A percentile compares a stretch with the other conserved stretches of the same genome.
phyloP scores from a whole-genome alignment of 23 tunicate genomes.

The Oikopleura albicans region DNA sequence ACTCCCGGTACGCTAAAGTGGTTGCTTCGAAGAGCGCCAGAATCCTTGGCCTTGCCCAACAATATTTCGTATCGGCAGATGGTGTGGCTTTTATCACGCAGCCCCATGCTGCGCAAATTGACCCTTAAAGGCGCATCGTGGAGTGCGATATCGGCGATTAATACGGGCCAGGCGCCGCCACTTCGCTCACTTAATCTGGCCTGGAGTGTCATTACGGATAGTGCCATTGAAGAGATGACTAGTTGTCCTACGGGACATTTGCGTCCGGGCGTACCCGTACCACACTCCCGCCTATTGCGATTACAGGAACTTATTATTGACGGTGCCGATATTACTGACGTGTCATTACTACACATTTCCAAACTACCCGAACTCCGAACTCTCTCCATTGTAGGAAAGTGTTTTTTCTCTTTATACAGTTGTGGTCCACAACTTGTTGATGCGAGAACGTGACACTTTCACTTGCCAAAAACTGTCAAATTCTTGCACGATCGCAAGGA shows the following conservation, averaged over 20 bases:
- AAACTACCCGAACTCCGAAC: conserved; percentile 6
- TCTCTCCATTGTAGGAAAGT: background rate
- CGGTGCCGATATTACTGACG: conserved; percentile 8
- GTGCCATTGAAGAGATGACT: conserved; percentile 9
- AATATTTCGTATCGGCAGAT: conserved; percentile 27
- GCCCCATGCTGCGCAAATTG: conserved; percentile 36
- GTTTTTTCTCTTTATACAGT: too few relatives aligned
- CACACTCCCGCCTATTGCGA: background rate
- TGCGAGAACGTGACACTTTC: too few relatives aligned
- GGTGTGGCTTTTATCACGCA: conserved; percentile 44
- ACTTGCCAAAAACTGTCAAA: too few relatives aligned
- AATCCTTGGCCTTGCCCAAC: background rate
- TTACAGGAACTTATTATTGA: background rate
- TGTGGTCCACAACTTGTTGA: too few relatives aligned
- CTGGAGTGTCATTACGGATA: conserved; percentile 8
- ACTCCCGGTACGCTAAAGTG: background rate
- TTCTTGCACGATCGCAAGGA: too few relatives aligned
- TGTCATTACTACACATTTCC: background rate
- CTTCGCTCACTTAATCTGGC: background rate
- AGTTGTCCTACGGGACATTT: conserved; percentile 3
- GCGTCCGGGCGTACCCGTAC: background rate
- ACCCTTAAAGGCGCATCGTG: conserved; percentile 42
- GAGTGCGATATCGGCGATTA: conserved; percentile 42
- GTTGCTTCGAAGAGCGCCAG: conserved; percentile 10
- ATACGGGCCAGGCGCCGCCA: conserved; percentile 24